phyloP scores from a whole-genome alignment of 1,140 invertebrate species.

The Cyclargus thomasi region DNA sequence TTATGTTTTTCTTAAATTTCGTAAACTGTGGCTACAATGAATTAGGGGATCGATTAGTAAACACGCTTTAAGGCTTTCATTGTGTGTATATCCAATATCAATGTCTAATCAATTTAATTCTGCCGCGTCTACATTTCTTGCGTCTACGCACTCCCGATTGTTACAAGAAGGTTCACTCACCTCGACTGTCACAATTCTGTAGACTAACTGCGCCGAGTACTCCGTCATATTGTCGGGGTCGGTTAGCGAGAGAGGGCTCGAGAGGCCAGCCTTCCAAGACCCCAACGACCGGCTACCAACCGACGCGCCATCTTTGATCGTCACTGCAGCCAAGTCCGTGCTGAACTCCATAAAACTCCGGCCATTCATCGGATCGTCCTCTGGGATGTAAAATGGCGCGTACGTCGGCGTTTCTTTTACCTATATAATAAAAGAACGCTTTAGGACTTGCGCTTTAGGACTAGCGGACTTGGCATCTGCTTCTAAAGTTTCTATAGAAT shows the following conservation, averaged over 20 bases:
- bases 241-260: constrained; percentile 77
- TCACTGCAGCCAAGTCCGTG: constrained; percentile 80
- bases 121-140: neutral
- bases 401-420: constrained; percentile 80
- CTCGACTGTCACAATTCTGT: constrained; percentile 86
- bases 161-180: constrained; percentile 41
- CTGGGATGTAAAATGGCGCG: constrained; percentile 77
- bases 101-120: neutral
- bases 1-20: too few species aligned
- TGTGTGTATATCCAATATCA: too few species aligned
- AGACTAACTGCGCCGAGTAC: constrained; percentile 86
- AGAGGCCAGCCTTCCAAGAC: constrained; percentile 82
- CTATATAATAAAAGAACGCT: constrained; percentile 36
- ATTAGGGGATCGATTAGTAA: too few species aligned
- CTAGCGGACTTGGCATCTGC: too few species aligned
- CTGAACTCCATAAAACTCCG: constrained; percentile 84
- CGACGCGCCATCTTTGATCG: constrained; percentile 79
- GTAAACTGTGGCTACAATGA: too few species aligned
- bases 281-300: constrained; percentile 79
- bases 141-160: neutral
- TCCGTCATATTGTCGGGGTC: constrained; percentile 81
- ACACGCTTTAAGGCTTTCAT: too few species aligned
- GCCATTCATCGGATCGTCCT: constrained; percentile 78
- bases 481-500: too few species aligned
- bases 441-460: too few species aligned